Percentiles rank a stretch among this genome's conserved stretches.
Conservation (phyloP, 2,888 invertebrate genomes). For the Eumacrocentrus americanus region DNA sequence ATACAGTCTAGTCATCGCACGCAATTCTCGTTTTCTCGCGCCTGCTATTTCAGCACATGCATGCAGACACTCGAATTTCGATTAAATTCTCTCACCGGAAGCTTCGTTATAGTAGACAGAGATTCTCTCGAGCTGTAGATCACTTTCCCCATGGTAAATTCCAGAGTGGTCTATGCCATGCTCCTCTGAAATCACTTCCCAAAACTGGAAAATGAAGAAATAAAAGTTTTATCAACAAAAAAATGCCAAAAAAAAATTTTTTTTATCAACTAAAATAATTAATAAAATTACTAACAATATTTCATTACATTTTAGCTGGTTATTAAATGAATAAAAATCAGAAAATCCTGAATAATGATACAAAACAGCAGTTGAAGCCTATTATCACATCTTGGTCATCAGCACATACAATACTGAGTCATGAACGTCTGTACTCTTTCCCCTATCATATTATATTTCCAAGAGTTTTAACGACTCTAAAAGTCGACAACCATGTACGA, state of each 20-base stretch:
- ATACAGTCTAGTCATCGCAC: slow-evolving; percentile 24
- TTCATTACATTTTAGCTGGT: too few relatives aligned
- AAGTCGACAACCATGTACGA: slow-evolving; percentile 21
- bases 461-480: neutral
- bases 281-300: too few relatives aligned
- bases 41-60: neutral
- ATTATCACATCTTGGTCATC: neutral
- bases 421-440: neutral
- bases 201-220: slow-evolving; percentile 84
- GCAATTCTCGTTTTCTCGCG: too few relatives aligned
- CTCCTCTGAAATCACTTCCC: slow-evolving; percentile 96
- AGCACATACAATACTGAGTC: neutral
- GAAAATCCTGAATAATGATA: slow-evolving; percentile 11
- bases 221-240: slow-evolving; percentile 12
- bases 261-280: neutral
- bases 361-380: neutral
- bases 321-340: too few relatives aligned
- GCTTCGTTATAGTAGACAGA: slow-evolving; percentile 73
- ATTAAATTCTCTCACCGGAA: slow-evolving; percentile 52
- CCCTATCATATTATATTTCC: slow-evolving; percentile 8
- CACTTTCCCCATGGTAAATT: slow-evolving; percentile 69
- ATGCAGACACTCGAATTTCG: slow-evolving; percentile 1
- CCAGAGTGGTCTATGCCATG: slow-evolving; percentile 74
- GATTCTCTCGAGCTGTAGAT: slow-evolving; percentile 70
- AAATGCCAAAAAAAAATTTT: neutral